phyloP scores from a whole-genome alignment of 2,113 vertebrate genomes.

The Syngnathoides biaculeatus region DNA sequence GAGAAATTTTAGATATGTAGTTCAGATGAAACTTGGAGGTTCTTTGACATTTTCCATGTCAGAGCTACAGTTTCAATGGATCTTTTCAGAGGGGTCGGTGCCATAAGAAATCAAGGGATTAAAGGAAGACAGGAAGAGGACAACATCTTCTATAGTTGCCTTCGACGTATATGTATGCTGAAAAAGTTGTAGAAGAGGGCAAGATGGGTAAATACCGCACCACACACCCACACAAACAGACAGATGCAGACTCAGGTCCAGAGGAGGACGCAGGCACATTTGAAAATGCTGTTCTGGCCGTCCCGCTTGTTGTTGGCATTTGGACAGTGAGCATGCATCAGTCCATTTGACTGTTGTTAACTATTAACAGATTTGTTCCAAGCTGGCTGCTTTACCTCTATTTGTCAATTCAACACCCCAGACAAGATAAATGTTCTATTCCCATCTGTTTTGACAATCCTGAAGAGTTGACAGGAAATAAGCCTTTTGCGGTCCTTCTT shows the following conservation, averaged over 20 bases:
- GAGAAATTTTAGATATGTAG: background rate
- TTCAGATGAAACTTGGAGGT: background rate
- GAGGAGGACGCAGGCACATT: background rate
- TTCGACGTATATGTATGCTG: slow-evolving; percentile 54
- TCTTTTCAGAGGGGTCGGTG: slow-evolving; percentile 6
- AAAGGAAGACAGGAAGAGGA: slow-evolving; percentile 13
- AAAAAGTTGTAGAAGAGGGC: slow-evolving; percentile 55
- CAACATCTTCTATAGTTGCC: background rate
- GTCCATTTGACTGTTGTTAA: slow-evolving; percentile 71
- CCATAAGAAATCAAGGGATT: slow-evolving; percentile 7
- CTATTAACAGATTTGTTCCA: slow-evolving; percentile 64
- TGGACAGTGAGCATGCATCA: slow-evolving; percentile 52
- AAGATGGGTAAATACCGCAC: slow-evolving; percentile 72
- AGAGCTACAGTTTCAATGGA: background rate
- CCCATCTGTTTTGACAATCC: background rate
- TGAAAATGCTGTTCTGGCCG: slow-evolving; percentile 30
- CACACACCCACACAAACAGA: background rate
- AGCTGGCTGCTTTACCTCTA: slow-evolving; percentile 10
- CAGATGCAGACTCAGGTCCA: slow-evolving; percentile 2
- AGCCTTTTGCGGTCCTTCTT: slow-evolving; percentile 9
- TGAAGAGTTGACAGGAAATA: background rate
- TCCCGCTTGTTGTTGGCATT: slow-evolving; percentile 37
- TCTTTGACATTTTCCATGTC: background rate
- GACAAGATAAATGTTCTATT: slow-evolving; percentile 5
- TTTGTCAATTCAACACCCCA: background rate